Conservation (phyloP, 2,797 vertebrate species). For the Micrastur ruficollis region DNA sequence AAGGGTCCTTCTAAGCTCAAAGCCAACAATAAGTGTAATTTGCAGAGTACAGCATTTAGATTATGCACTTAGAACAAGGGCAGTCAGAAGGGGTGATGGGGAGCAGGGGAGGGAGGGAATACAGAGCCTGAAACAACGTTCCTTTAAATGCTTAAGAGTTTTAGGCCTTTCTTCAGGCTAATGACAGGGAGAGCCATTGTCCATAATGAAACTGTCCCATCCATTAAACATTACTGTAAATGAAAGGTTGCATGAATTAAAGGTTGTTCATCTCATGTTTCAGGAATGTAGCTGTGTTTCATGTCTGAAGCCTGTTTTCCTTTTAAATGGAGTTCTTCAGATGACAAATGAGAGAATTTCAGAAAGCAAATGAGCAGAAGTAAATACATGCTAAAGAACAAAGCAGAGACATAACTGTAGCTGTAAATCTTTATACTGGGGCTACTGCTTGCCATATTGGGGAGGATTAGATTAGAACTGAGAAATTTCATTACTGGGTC, state of each 20-base stretch:
- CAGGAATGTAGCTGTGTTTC: constrained; percentile 81
- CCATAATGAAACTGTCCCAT: not conserved
- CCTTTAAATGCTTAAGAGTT: constrained; percentile 27
- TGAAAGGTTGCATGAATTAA: constrained; percentile 78
- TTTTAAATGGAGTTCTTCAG: constrained; percentile 55
- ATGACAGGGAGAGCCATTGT: constrained; percentile 38
- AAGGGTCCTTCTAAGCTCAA: constrained; percentile 43
- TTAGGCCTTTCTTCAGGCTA: constrained; percentile 33
- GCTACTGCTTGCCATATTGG: constrained; percentile 41
- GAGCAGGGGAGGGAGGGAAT: not conserved
- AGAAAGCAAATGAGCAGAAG: constrained; percentile 73
- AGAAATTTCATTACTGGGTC: not conserved
- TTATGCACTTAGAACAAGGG: constrained; percentile 41
- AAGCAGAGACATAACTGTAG: constrained; percentile 55
- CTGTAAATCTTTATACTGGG: constrained; percentile 70
- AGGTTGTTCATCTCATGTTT: constrained; percentile 80
- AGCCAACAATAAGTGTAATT: constrained; percentile 64
- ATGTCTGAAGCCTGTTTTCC: constrained; percentile 70
- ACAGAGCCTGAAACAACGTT: not conserved
- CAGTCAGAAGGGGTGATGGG: constrained; percentile 11
- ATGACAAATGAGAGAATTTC: constrained; percentile 72
- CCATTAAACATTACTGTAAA: constrained; percentile 49
- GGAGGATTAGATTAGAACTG: not conserved
- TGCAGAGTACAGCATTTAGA: constrained; percentile 61
- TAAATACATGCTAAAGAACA: constrained; percentile 68